Percentiles rank a stretch among this genome's conserved stretches.
These are phyloP conservation scores for Zaprionus ornatus DNA, from an alignment of 1,140 invertebrate genomes.

Conservation along the genomic window DNA sequence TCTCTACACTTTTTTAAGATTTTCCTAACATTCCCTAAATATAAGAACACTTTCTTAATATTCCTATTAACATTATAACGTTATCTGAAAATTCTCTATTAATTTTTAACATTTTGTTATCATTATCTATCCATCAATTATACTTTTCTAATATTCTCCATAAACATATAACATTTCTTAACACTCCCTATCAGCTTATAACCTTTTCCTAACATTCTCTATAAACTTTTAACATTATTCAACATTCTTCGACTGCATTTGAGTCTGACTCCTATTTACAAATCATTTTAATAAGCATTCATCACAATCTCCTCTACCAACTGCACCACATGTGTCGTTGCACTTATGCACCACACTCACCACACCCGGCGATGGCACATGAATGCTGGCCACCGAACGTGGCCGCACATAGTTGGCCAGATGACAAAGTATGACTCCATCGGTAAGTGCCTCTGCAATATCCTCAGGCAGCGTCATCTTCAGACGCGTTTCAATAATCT, in stretches of 20 bases:
- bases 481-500: slow-evolving; percentile 95
- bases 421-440: slow-evolving; percentile 97
- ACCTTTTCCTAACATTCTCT: neutral
- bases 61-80: no score
- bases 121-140: no score
- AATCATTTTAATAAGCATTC: neutral
- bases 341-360: slow-evolving; percentile 85
- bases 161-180: neutral
- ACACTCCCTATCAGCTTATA: neutral
- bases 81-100: neutral
- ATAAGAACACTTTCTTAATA: no score
- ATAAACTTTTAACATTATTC: neutral
- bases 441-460: slow-evolving; percentile 92
- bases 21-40: no score
- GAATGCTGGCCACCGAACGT: slow-evolving; percentile 95
- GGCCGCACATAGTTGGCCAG: slow-evolving; percentile 96
- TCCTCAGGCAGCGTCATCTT: slow-evolving; percentile 95
- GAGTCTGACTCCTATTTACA: neutral
- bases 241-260: neutral
- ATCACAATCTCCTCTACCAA: neutral
- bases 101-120: neutral
- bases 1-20: no score
- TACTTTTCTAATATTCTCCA: neutral
- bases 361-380: slow-evolving; percentile 96
- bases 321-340: neutral